phyloP scores from a whole-genome alignment of 2,113 vertebrate genomes.

The Oncorhynchus masou region DNA sequence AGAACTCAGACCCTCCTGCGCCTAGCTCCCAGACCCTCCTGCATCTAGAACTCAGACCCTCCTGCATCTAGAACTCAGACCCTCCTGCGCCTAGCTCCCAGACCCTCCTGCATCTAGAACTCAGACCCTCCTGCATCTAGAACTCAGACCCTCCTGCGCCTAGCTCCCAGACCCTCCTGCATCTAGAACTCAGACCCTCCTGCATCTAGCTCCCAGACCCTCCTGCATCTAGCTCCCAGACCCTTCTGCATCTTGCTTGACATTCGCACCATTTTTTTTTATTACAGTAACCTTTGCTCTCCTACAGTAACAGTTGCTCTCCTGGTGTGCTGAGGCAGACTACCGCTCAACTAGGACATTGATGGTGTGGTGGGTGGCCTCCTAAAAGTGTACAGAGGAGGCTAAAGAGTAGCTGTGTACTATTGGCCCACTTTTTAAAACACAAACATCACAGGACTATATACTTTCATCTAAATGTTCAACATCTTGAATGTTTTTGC shows the following conservation, averaged over 20 bases:
- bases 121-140: background rate
- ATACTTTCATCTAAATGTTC: no score
- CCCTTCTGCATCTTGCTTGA: background rate
- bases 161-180: background rate
- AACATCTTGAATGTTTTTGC: no score
- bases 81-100: background rate
- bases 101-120: background rate
- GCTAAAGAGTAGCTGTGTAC: background rate
- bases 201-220: background rate
- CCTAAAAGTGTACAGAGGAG: background rate
- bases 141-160: background rate
- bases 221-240: background rate
- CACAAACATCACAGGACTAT: background rate
- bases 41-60: no score
- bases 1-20: no score
- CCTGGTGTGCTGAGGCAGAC: background rate
- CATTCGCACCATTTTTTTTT: background rate
- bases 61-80: background rate
- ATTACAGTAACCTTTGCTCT: slow-evolving; percentile 18
- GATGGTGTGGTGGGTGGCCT: background rate
- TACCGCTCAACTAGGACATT: background rate
- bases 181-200: background rate
- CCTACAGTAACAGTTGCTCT: slow-evolving; percentile 21
- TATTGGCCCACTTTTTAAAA: no score
- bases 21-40: no score